Evolutionary conservation across 2,888 invertebrate genomes (phyloP).

Genomic region (Hypsopygia costalis): DNA sequence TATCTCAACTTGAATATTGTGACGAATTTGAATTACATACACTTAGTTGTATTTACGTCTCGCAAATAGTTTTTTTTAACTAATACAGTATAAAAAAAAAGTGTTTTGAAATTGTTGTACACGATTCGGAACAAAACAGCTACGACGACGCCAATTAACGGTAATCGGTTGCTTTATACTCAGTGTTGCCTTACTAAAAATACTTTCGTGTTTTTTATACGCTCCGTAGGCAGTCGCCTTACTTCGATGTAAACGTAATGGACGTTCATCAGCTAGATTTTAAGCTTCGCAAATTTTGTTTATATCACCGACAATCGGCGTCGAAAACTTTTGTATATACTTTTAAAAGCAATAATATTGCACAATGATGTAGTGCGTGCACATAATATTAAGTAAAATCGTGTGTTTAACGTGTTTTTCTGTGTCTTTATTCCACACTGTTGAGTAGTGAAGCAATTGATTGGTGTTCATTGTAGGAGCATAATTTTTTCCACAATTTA

Average conservation of each 20-base stretch:
- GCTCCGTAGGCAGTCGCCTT: constrained; percentile 71
- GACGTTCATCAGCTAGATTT: constrained; percentile 66
- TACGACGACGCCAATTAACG: constrained; percentile 18
- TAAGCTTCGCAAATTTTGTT: constrained; percentile 70
- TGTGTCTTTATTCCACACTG: constrained; percentile 45
- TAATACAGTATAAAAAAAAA: too few species aligned
- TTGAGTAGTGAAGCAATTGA: constrained; percentile 37
- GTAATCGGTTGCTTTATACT: constrained; percentile 24
- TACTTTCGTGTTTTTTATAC: constrained; percentile 62
- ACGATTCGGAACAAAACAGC: constrained; percentile 23
- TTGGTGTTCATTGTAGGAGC: constrained; percentile 28
- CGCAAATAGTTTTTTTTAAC: too few species aligned
- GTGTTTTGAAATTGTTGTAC: too few species aligned
- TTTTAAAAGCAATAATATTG: constrained; percentile 59
- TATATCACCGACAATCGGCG: constrained; percentile 74
- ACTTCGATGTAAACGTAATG: constrained; percentile 68
- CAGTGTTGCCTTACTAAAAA: constrained; percentile 68
- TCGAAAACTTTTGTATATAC: constrained; percentile 73
- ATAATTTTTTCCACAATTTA: constrained; percentile 34
- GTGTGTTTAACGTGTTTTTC: constrained; percentile 51
- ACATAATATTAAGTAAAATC: constrained; percentile 49
- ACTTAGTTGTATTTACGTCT: too few species aligned
- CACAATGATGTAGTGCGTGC: constrained; percentile 65
- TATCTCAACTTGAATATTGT: too few species aligned
- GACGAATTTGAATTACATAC: too few species aligned